phyloP scores from a whole-genome alignment of 2,113 vertebrate genomes.

The Myrmecophaga tridactyla region DNA sequence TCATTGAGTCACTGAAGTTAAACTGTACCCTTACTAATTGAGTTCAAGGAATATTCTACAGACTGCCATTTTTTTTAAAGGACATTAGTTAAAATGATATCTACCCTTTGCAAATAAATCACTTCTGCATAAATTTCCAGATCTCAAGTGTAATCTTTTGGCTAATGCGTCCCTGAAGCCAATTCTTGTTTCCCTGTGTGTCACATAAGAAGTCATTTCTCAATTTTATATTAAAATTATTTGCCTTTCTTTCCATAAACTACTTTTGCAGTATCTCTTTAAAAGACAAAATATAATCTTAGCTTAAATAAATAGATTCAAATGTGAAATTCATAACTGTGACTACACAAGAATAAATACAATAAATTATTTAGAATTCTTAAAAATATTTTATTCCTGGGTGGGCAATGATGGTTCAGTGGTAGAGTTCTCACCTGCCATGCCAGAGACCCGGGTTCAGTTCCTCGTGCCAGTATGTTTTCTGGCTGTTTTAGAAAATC shows the following conservation, averaged over 20 bases:
- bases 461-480: too few relatives aligned
- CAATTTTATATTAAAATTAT: background rate
- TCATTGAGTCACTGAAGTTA: background rate
- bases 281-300: background rate
- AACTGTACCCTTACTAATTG: background rate
- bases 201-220: background rate
- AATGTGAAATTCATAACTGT: background rate
- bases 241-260: background rate
- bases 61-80: background rate
- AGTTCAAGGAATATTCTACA: background rate
- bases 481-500: background rate
- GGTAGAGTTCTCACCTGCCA: too few relatives aligned
- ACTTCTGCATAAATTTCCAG: background rate
- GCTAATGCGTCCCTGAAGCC: background rate
- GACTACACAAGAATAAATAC: background rate
- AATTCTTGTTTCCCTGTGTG: background rate
- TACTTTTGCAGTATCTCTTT: background rate
- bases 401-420: too few relatives aligned
- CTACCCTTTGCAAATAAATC: background rate
- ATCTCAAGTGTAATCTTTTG: background rate
- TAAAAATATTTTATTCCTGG: background rate
- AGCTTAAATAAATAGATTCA: background rate
- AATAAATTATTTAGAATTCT: background rate
- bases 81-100: background rate
- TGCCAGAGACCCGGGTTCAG: too few relatives aligned